Conservation (phyloP, 2,797 vertebrate species). For the Chrosomus eos region DNA sequence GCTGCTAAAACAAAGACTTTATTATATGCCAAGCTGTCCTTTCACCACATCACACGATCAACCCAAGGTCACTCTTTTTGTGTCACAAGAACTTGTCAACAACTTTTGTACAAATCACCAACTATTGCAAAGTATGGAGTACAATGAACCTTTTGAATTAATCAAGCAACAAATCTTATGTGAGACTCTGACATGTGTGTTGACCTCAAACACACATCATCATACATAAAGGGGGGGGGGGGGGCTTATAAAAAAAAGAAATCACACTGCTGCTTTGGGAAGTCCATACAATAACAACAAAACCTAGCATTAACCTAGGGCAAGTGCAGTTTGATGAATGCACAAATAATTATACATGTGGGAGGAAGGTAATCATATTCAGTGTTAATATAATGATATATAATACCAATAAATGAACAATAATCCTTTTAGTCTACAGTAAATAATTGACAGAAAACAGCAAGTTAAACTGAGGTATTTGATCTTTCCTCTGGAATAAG, state of each 20-base stretch:
- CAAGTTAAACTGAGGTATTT: conserved; percentile 9
- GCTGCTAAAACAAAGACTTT: conserved; percentile 5
- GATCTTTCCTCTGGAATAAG: conserved; percentile 12
- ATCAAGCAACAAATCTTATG: background rate
- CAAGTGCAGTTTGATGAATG: background rate
- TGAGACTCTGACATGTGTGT: background rate
- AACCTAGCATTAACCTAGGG: background rate
- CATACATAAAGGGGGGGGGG: background rate
- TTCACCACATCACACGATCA: conserved; percentile 14
- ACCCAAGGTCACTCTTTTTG: conserved; percentile 26
- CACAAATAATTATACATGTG: conserved; percentile 24
- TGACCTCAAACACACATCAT: background rate
- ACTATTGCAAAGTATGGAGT: background rate
- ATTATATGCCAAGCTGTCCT: background rate
- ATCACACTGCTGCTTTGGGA: background rate
- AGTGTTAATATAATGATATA: background rate
- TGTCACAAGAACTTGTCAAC: conserved; percentile 22
- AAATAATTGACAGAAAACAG: background rate
- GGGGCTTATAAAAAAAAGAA: background rate
- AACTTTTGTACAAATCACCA: conserved; percentile 13
- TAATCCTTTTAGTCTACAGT: background rate
- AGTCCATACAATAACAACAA: background rate
- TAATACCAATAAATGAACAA: background rate
- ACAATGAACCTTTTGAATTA: background rate
- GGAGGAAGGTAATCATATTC: conserved; percentile 17